Evolutionary conservation across 1,140 invertebrate species (phyloP).

Genomic region (Trypoxylus dichotomus): DNA sequence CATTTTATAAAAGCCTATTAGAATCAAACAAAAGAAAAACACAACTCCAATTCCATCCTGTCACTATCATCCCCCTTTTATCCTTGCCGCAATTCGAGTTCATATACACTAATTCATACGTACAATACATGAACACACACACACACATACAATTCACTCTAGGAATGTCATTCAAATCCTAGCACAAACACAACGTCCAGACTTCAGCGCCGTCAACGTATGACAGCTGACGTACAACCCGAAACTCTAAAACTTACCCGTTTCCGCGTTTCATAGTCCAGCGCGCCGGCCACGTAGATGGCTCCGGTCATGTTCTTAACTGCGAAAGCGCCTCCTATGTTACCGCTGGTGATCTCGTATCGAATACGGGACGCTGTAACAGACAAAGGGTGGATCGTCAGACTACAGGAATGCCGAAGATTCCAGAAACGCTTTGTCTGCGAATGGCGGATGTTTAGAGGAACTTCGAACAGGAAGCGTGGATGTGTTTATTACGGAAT

Average conservation of each 20-base stretch:
- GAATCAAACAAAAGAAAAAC: too few species aligned
- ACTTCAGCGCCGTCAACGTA: not conserved
- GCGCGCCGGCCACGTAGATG: conserved; percentile 93
- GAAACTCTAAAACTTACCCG: conserved; percentile 65
- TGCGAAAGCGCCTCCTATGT: conserved; percentile 95
- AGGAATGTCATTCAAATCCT: too few species aligned
- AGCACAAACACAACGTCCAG: not conserved
- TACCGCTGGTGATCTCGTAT: conserved; percentile 98
- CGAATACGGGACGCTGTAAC: conserved; percentile 94
- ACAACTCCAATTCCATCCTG: too few species aligned
- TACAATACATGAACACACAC: too few species aligned
- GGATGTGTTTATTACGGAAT: not conserved
- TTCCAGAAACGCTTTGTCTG: not conserved
- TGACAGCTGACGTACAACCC: not conserved
- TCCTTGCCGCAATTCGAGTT: too few species aligned
- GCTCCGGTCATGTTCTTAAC: conserved; percentile 97
- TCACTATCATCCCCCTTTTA: too few species aligned
- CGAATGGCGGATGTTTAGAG: not conserved
- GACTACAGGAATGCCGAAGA: not conserved
- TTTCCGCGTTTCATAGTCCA: conserved; percentile 90
- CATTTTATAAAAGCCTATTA: too few species aligned
- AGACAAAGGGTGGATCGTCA: conserved; percentile 35
- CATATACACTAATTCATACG: too few species aligned
- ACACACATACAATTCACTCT: too few species aligned
- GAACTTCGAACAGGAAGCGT: too few species aligned